Percentiles rank a stretch among this genome's conserved stretches.
These are phyloP conservation scores for Ceyx cyanopectus DNA, from an alignment of 2,113 vertebrate genomes.

Conservation along the genomic window DNA sequence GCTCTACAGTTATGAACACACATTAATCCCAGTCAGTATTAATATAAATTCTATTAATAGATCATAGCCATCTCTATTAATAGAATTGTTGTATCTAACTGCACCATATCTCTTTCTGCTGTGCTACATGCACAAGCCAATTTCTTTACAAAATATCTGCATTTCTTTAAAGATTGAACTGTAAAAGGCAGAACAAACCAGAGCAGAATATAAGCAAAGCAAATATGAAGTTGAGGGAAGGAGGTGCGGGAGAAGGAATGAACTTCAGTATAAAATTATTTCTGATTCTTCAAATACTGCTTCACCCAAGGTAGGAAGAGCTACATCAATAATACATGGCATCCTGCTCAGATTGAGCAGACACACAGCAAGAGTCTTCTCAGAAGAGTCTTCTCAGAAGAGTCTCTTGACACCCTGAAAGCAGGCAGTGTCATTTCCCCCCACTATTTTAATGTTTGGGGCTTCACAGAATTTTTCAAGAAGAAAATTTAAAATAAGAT, in stretches of 20 bases:
- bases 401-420: background rate
- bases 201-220: background rate
- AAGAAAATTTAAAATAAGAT: background rate
- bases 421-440: background rate
- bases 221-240: background rate
- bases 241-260: background rate
- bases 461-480: background rate
- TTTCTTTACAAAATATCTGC: background rate
- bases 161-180: background rate
- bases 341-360: background rate
- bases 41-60: constrained; percentile 45
- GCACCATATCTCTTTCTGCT: background rate
- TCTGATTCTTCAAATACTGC: background rate
- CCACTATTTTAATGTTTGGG: background rate
- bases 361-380: background rate
- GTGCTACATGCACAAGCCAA: background rate
- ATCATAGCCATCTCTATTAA: constrained; percentile 21
- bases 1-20: background rate
- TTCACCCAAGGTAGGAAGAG: background rate
- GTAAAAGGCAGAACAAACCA: background rate
- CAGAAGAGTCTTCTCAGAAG: background rate
- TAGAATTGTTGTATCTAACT: constrained; percentile 6
- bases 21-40: background rate
- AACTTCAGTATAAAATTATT: background rate
- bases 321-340: background rate